Base-by-base conservation (phyloP, 2,888 invertebrate genomes). In the Amiota minor region DNA sequence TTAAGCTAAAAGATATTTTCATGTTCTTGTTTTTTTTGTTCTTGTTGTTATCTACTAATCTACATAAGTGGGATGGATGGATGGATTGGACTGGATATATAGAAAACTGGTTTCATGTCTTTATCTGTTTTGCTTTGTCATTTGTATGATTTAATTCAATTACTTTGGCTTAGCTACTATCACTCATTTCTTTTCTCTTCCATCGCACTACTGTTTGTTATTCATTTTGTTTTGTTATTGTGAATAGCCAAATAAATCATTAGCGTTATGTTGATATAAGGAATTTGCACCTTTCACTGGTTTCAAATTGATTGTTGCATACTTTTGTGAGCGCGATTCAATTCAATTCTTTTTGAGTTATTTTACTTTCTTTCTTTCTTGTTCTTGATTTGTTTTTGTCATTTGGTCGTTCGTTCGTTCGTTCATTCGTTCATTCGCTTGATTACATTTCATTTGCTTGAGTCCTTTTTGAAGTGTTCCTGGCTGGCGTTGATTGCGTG, bases 401-500 rank as follows among this genome's bases (percentile, higher is more conserved):
- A 35, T 65, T 65, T 46, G 18, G 23, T 1, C 18, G 47, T 62
- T 69, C 56, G 23, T 70, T 67, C 18, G 71, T 49, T 65, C 67
- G 73, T 47, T 69, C 56, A n/a, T 70, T 67, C 18, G 71, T 49
- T 65, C 67, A 72, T 47, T 74, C 53, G 76, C 65, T 79, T 82
- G 79, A 80, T 80, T 80, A 77, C 65, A 71, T 71, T 71, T 71
- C 64, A 64, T 71, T 71, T 71, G 50, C 71, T 65, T 47, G 65
- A 65, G 59, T 72, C 73, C 73, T 71, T 78, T 77, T 83, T 80
- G 76, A 8, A 35, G 35, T 35, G 35, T 35, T 35, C 6, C 35
- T 83, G 80, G 83, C 77, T 73, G 74, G 76, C 79, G 79, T 76
- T 85, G 83, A 83, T 83, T 83, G 83, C 75, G 74, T 81, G 82